These are phyloP conservation scores for Alosa alosa DNA, from an alignment of 2,113 vertebrate species.

Conservation along the genomic window DNA sequence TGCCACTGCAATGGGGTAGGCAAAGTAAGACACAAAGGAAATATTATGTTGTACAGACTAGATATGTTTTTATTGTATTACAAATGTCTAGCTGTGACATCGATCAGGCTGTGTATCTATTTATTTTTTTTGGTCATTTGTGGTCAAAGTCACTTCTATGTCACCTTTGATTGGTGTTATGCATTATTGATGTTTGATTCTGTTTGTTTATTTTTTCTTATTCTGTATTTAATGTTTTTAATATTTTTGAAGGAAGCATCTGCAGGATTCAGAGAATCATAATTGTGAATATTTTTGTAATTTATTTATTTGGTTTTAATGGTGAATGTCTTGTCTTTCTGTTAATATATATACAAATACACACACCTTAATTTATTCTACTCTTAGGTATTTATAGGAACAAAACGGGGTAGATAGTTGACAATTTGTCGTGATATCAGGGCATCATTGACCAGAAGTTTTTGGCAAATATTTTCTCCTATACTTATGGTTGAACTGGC, in stretches of 20 bases:
- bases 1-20: conserved; percentile 18
- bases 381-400: conserved; percentile 79
- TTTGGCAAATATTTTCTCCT: conserved; percentile 1
- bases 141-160: conserved; percentile 35
- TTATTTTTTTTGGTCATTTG: conserved; percentile 52
- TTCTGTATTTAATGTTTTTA: conserved; percentile 33
- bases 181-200: conserved; percentile 41
- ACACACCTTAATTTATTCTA: conserved; percentile 70
- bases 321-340: conserved; percentile 54
- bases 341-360: conserved; percentile 43
- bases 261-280: conserved; percentile 79
- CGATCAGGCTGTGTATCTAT: conserved; percentile 62
- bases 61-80: conserved; percentile 62
- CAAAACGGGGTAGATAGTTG: conserved; percentile 36
- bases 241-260: conserved; percentile 57
- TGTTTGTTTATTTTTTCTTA: conserved; percentile 44
- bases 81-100: conserved; percentile 63
- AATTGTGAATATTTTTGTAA: conserved; percentile 89
- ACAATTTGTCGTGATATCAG: conserved; percentile 44
- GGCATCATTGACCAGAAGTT: conserved; percentile 42
- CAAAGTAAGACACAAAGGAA: conserved; percentile 62
- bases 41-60: conserved; percentile 73
- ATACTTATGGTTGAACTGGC: conserved; percentile 33
- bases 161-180: conserved; percentile 53
- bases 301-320: conserved; percentile 60